Percentiles rank a stretch among this genome's conserved stretches.
Conservation (phyloP, 2,797 vertebrate genomes). For the Tragelaphus eurycerus region DNA sequence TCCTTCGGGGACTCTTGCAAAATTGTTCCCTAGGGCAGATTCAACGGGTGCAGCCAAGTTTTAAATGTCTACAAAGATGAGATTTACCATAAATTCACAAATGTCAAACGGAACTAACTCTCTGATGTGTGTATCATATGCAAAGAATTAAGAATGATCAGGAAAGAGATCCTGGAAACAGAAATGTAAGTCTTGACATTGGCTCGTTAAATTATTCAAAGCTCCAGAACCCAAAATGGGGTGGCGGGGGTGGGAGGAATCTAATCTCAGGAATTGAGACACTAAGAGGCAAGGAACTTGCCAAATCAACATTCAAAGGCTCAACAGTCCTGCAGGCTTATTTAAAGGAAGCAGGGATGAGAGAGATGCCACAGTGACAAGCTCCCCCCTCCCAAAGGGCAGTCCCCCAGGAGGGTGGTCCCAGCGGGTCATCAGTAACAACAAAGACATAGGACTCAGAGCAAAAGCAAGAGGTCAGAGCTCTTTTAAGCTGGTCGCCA, state of each 20-base stretch:
- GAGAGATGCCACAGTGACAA: conserved; percentile 16
- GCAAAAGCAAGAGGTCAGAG: conserved; percentile 59
- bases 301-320: conserved; percentile 51
- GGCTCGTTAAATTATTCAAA: conserved; percentile 58
- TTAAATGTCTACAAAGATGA: conserved; percentile 56
- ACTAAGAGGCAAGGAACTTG: conserved; percentile 41
- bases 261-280: conserved; percentile 64
- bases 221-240: neutral
- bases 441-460: conserved; percentile 76
- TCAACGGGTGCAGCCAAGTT: conserved; percentile 55
- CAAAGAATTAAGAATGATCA: conserved; percentile 65
- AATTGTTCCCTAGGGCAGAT: conserved; percentile 40
- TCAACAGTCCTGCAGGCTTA: conserved; percentile 49
- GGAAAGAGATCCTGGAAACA: conserved; percentile 64
- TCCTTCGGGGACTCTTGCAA: conserved; percentile 49
- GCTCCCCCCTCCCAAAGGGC: conserved; percentile 31
- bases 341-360: conserved; percentile 45
- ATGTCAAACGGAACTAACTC: conserved; percentile 58
- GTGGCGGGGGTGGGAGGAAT: neutral
- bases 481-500: conserved; percentile 56
- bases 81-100: conserved; percentile 61
- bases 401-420: conserved; percentile 34
- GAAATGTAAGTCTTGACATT: conserved; percentile 64
- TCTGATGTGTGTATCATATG: conserved; percentile 46
- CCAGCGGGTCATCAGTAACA: conserved; percentile 69